Base-by-base conservation (phyloP, 2,888 invertebrate genomes). In the Cepaea hortensis region DNA sequence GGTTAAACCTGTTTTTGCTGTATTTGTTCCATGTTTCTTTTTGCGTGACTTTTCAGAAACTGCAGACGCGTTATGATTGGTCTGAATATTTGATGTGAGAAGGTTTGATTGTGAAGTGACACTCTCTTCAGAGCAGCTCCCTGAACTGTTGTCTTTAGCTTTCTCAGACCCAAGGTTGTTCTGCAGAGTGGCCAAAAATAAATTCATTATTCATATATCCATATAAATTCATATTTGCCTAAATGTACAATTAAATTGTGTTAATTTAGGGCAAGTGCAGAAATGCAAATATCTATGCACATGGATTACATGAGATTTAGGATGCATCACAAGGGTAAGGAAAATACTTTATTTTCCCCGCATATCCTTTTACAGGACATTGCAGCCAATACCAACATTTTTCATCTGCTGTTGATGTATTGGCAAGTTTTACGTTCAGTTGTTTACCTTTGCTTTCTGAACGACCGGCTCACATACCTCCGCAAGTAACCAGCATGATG, bases 101-200 rank as follows among this genome's bases (percentile, higher is more conserved):
- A 82, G 72, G 18, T 50, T 48, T 13, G 81, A 62, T 9, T 84
- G 83, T 55, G 83, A 76, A 13, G 73, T 84, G 73, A 76, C 75
- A 48, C 83, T 84, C 6, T 61, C 83, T 62, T 84, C 83, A 55
- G 83, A 84, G 15, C 18, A 84, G 75, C 75, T 84, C 18, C 75
- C 83, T 48, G 61, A 84, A 62, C 48, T 73, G 13, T 55, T 76
- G 61, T 84, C 46, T 20, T 75, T 73, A n/a, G n/a, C 35, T 68
- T 75, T 20, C 1, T 76, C 48, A 84, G 73, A 84, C 75, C 75
- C 75, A 75, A 55, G 83, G 83, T 75, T 84, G 62, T 75, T 84
- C 75, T 84, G 75, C 62, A 20, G 62, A 72, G 48, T 23, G 48
- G 9, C 55, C 55, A 55, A 68, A 48, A 48, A 68, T 11, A 50